These are phyloP conservation scores for Lutjanus erythropterus DNA, from an alignment of 2,113 vertebrate genomes.

Conservation along the genomic window DNA sequence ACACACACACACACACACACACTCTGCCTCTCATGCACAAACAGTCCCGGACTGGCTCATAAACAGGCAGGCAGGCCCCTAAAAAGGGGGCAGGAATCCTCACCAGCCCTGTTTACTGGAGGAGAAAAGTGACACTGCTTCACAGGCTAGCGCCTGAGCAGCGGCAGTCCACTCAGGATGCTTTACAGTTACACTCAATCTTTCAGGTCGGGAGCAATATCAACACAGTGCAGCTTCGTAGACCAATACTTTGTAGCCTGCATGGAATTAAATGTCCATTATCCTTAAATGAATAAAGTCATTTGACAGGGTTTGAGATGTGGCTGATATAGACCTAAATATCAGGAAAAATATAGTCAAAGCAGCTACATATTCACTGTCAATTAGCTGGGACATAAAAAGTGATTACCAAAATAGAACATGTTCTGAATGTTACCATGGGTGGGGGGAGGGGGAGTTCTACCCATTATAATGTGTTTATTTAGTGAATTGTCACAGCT, in stretches of 20 bases:
- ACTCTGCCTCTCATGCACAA: conserved; percentile 69
- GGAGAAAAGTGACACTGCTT: conserved; percentile 79
- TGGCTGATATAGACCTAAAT: not conserved
- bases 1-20: conserved; percentile 51
- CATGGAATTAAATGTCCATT: not conserved
- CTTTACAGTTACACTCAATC: conserved; percentile 29
- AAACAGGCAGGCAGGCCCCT: conserved; percentile 83
- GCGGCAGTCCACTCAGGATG: conserved; percentile 48
- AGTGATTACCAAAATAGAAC: not conserved
- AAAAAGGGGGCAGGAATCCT: conserved; percentile 81
- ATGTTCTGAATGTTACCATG: too few relatives aligned
- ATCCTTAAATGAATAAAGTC: not conserved
- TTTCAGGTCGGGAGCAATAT: conserved; percentile 10
- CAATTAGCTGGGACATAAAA: not conserved
- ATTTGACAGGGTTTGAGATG: not conserved
- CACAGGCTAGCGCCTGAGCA: conserved; percentile 62
- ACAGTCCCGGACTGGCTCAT: conserved; percentile 76
- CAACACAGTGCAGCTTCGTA: not conserved
- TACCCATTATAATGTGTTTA: too few relatives aligned
- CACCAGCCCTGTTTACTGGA: conserved; percentile 78
- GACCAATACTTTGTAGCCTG: not conserved
- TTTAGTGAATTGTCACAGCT: too few relatives aligned
- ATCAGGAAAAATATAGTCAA: not conserved
- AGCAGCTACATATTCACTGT: not conserved
- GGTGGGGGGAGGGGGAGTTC: too few relatives aligned